Evolutionary conservation across 2,113 vertebrate genomes (phyloP).

Genomic region (Promerops cafer): DNA sequence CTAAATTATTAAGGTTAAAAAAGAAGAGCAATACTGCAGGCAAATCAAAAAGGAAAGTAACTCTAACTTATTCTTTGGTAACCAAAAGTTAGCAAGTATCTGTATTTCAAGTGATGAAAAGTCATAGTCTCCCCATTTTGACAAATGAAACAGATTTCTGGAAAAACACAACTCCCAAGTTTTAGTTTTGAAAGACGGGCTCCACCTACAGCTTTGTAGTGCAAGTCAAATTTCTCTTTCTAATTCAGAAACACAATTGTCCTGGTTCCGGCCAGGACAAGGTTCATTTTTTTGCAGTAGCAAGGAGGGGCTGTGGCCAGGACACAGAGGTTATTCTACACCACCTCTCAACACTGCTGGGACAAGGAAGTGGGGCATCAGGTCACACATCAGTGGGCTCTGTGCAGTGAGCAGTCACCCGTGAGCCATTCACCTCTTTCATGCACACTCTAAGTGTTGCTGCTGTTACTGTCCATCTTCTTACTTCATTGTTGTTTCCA

Average conservation of each 20-base stretch:
- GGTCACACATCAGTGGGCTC: neutral
- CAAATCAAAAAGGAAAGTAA: slow-evolving; percentile 66
- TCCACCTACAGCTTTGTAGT: slow-evolving; percentile 66
- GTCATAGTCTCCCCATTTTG: slow-evolving; percentile 24
- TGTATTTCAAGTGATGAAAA: slow-evolving; percentile 68
- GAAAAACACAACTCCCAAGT: slow-evolving; percentile 42
- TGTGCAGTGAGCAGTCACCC: neutral
- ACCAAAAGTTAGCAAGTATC: slow-evolving; percentile 72
- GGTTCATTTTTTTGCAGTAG: neutral
- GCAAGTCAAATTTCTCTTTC: slow-evolving; percentile 65
- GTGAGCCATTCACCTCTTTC: neutral
- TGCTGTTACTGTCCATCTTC: neutral
- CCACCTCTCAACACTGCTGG: neutral
- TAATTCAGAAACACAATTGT: slow-evolving; percentile 6
- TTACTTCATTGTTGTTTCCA: neutral
- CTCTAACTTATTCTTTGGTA: slow-evolving; percentile 85
- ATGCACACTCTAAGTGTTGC: accelerated
- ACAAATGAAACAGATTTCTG: slow-evolving; percentile 51
- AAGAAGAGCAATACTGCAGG: slow-evolving; percentile 66
- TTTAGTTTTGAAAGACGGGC: slow-evolving; percentile 65
- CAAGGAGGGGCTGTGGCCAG: neutral
- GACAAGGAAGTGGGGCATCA: neutral
- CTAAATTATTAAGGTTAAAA: slow-evolving; percentile 60
- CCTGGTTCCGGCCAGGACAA: neutral
- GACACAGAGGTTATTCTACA: neutral